Evolutionary conservation across 2,797 vertebrate genomes (phyloP), one percentile per base, ranked within the genome.

Genomic region (Schizopygopsis malacanthus): DNA sequence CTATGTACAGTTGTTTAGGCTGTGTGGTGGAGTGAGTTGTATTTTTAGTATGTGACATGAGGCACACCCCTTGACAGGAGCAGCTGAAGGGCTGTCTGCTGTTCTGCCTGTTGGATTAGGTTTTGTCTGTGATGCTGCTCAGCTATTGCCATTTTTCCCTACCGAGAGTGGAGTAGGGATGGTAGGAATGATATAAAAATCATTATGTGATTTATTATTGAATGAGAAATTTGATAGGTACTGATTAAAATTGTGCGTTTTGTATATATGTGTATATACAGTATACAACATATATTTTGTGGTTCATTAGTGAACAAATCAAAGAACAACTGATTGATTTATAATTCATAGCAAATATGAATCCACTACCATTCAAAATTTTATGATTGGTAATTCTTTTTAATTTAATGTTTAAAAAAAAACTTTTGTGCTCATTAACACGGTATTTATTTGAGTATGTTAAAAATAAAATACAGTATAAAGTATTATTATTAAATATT

Each of bases 21-120:
- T 82, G 80, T 91, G 91, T 90, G 88, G 63, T 80, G 79, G 83
- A 87, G 87, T 86, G 89, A 87, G 52, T 81, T 71, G 90, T 90
- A 96, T 95, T 95, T 96, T 94, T 96, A 95, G 94, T 90, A 69
- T 86, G 85, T 86, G 93, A 93, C 92, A 93, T 89, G 85, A 93
- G 93, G 88, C 92, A 87, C 91, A 90, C 92, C 92, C 92, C 89
- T 91, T 72, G 92, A 92, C 89, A 84, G 87, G 91, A 94, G 92
- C 95, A 95, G 94, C 95, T 96, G 95, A 94, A 93, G 76, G 87
- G 89, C 89, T 69, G 92, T 91, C 92, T 91, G 81, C 84, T 15
- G 88, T 86, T 18, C 88, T 90, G 93, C 89, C 91, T 92, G 92
- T 94, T 92, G 93, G 94, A 92, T 95, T 94, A 94, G 89, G 89